Percentiles rank a stretch among this genome's conserved stretches.
These are phyloP conservation scores for Drosophila subobscura DNA, from an alignment of 1,140 invertebrate genomes.

Conservation along the genomic window DNA sequence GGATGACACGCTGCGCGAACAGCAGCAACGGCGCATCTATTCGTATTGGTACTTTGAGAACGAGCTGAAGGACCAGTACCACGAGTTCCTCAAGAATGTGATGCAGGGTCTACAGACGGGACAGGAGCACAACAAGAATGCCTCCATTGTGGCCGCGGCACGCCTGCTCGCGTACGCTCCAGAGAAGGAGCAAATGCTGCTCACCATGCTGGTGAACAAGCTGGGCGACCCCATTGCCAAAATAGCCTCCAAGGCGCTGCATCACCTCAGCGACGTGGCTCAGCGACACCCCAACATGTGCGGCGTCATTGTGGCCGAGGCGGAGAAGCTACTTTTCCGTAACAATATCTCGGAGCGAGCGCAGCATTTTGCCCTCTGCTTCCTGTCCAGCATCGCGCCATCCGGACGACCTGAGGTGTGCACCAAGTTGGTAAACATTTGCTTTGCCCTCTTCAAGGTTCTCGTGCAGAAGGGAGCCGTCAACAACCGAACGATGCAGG, in stretches of 20 bases:
- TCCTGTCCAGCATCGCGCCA: slow-evolving; percentile 89
- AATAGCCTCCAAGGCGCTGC: slow-evolving; percentile 93
- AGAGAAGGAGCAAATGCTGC: slow-evolving; percentile 94
- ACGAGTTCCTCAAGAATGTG: slow-evolving; percentile 76
- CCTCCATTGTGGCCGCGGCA: slow-evolving; percentile 90
- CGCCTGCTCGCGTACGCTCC: slow-evolving; percentile 92
- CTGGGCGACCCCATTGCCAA: slow-evolving; percentile 95
- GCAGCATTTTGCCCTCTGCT: slow-evolving; percentile 97
- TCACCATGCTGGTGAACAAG: slow-evolving; percentile 95
- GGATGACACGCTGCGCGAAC: slow-evolving; percentile 64
- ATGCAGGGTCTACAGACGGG: slow-evolving; percentile 79
- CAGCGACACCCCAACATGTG: slow-evolving; percentile 97
- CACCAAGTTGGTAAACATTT: slow-evolving; percentile 93
- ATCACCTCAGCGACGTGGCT: slow-evolving; percentile 93
- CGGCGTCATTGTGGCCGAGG: slow-evolving; percentile 91
- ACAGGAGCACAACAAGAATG: slow-evolving; percentile 91
- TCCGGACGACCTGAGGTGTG: slow-evolving; percentile 91
- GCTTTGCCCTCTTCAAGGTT: slow-evolving; percentile 98
- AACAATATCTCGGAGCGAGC: slow-evolving; percentile 92
- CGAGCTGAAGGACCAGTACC: slow-evolving; percentile 88
- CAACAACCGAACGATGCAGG: slow-evolving; percentile 95
- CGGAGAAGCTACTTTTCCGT: slow-evolving; percentile 94
- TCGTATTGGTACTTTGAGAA: slow-evolving; percentile 89
- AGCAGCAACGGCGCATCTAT: slow-evolving; percentile 83
- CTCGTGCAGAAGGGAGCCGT: slow-evolving; percentile 95